Base-by-base conservation (phyloP, 2,888 invertebrate species). In the Oligia latruncula region DNA sequence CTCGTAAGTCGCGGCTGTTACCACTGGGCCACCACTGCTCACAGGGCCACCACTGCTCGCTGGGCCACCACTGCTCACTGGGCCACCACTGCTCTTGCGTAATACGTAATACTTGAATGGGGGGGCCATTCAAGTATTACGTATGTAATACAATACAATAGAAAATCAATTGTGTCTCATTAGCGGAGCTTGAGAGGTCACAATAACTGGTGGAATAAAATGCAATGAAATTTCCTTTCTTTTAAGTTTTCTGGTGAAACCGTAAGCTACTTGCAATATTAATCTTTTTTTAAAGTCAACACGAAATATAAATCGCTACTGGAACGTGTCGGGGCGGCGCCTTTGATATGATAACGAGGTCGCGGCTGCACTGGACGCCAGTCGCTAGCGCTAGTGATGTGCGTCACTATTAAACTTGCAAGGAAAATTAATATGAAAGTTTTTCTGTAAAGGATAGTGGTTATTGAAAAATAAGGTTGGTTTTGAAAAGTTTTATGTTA, bases 281-380 rank as follows among this genome's bases (percentile, higher is more conserved):
- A 52, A 52, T 52, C 1, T 52, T 52, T 70, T 86, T 84, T 83
- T 62, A 79, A 83, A 72, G 71, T 73, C 73, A 60, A 72, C 74
- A 62, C 52, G 78, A 87, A 81, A 75, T 71, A 83, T 85, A 83
- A 85, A 88, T 87, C 74, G 77, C 78, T 43, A 77, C 68, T 83
- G 76, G 64, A 83, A 85, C 83, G 78, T 75, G 85, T 80, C 73
- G 72, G 77, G 72, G 77, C 75, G 43, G 52, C 71, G 83, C 85
- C 88, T 92, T 93, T 92, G 92, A 93, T 88, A 92, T 92, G 90
- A 77, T 92, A 93, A 93, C 91, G 89, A 91, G 90, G 78, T 85
- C 77, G 78, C 82, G 75, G 66, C 80, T 79, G 79, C 72, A 77
- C 70, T 76, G 74, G 73, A 71, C 78, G 64, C 78, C 79, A 87